These are phyloP conservation scores for Phymatocera aterrima DNA, from an alignment of 2,888 invertebrate genomes.

Conservation along the genomic window DNA sequence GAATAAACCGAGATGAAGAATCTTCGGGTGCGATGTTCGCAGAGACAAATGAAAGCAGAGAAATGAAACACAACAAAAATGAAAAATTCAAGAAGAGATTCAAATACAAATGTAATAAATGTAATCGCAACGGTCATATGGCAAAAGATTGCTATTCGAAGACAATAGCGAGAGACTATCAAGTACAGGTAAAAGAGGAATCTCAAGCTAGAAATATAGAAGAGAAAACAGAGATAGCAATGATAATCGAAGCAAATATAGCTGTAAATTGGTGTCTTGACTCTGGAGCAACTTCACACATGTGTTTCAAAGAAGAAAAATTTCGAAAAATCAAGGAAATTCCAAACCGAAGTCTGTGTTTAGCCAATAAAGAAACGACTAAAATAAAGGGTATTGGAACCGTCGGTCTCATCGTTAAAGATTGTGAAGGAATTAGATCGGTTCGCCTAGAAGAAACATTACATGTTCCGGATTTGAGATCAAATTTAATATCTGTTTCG, in stretches of 20 bases:
- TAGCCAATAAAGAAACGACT: constrained; percentile 47
- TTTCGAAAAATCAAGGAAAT: constrained; percentile 37
- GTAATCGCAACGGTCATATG: neutral
- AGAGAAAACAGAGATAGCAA: constrained; percentile 12
- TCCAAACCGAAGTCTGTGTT: constrained; percentile 41
- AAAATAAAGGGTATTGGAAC: constrained; percentile 48
- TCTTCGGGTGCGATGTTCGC: constrained; percentile 22
- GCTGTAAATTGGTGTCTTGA: constrained; percentile 47
- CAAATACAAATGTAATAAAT: constrained; percentile 2
- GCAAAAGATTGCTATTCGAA: constrained; percentile 8
- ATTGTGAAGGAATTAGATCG: constrained; percentile 9
- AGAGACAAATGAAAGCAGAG: neutral
- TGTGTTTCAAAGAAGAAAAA: constrained; percentile 45
- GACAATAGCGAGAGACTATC: neutral
- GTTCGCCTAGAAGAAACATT: constrained; percentile 47
- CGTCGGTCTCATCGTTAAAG: constrained; percentile 38
- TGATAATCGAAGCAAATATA: neutral
- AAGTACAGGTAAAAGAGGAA: neutral
- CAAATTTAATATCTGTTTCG: constrained; percentile 49
- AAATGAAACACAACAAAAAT: neutral
- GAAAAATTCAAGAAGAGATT: constrained; percentile 15
- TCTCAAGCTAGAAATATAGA: neutral
- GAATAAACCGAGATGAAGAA: constrained; percentile 35
- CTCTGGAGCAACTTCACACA: constrained; percentile 49
- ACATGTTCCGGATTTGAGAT: constrained; percentile 49